phyloP scores from a whole-genome alignment of 2,888 invertebrate genomes.

The Sialis fuliginosa region DNA sequence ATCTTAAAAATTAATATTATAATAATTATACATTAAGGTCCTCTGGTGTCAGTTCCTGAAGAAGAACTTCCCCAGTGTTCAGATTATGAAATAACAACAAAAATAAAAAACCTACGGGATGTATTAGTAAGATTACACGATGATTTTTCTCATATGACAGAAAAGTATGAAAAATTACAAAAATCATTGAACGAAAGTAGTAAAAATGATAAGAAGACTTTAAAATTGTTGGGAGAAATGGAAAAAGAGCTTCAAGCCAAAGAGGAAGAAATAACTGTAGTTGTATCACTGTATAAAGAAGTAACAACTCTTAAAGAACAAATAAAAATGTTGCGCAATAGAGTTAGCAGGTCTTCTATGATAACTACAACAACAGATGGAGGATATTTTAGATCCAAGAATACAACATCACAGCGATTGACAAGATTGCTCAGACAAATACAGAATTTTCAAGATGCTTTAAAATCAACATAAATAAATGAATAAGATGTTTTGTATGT shows the following conservation, averaged over 20 bases:
- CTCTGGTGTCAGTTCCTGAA: too few relatives aligned
- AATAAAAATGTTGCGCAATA: constrained; percentile 12
- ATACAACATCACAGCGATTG: constrained; percentile 20
- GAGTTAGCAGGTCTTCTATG: constrained; percentile 1
- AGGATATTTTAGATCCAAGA: neutral
- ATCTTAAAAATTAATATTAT: too few relatives aligned
- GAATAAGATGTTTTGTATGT: too few relatives aligned
- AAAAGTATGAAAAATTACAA: constrained; percentile 6
- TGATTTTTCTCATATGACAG: constrained; percentile 22
- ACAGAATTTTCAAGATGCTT: constrained; percentile 19
- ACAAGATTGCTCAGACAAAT: constrained; percentile 24
- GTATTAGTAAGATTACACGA: constrained; percentile 23
- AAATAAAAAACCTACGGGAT: constrained; percentile 9
- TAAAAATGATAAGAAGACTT: constrained; percentile 11
- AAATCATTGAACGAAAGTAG: constrained; percentile 9
- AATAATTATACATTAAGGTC: too few relatives aligned
- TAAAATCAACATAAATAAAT: neutral
- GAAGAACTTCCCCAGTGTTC: too few relatives aligned
- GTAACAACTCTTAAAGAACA: constrained; percentile 24
- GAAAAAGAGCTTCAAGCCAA: constrained; percentile 22
- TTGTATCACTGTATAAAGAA: constrained; percentile 24
- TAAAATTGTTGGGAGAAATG: constrained; percentile 19
- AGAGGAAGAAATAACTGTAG: constrained; percentile 26
- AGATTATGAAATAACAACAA: neutral
- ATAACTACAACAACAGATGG: neutral